Percentiles rank a stretch among this genome's conserved stretches.
phyloP scores from a whole-genome alignment of 2,113 vertebrate genomes.

The Neogobius melanostomus region DNA sequence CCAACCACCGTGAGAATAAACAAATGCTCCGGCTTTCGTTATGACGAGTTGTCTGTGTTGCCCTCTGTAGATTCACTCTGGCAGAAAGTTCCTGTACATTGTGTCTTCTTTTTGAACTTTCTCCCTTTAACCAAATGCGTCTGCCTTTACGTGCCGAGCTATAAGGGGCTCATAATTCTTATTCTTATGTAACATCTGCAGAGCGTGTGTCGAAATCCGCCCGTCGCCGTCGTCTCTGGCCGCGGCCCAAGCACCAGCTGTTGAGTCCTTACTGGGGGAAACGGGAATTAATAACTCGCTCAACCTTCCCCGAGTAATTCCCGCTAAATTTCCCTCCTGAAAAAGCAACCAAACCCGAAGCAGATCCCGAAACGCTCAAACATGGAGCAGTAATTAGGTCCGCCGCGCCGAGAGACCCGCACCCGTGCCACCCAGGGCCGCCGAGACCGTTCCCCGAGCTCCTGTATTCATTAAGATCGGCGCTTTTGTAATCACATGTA shows the following conservation, averaged over 20 bases:
- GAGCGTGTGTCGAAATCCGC: neutral
- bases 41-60: neutral
- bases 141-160: neutral
- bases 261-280: conserved; percentile 14
- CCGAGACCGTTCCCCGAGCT: conserved; percentile 34
- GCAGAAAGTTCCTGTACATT: conserved; percentile 1
- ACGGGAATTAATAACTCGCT: conserved; percentile 29
- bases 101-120: conserved; percentile 1
- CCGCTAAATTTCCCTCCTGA: conserved; percentile 34
- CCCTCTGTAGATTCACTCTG: neutral
- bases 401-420: conserved; percentile 29
- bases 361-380: conserved; percentile 28
- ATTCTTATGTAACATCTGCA: conserved; percentile 1
- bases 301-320: conserved; percentile 36
- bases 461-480: conserved; percentile 49
- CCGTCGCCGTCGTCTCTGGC: neutral
- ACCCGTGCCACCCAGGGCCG: conserved; percentile 22
- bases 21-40: neutral
- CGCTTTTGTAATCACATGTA: conserved; percentile 46
- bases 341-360: conserved; percentile 34
- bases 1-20: neutral
- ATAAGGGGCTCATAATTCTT: neutral
- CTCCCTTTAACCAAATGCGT: conserved; percentile 2
- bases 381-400: conserved; percentile 52
- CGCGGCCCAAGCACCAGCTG: conserved; percentile 12